Evolutionary conservation across 1,140 invertebrate genomes (phyloP).

Genomic region (Amyelois transitella): DNA sequence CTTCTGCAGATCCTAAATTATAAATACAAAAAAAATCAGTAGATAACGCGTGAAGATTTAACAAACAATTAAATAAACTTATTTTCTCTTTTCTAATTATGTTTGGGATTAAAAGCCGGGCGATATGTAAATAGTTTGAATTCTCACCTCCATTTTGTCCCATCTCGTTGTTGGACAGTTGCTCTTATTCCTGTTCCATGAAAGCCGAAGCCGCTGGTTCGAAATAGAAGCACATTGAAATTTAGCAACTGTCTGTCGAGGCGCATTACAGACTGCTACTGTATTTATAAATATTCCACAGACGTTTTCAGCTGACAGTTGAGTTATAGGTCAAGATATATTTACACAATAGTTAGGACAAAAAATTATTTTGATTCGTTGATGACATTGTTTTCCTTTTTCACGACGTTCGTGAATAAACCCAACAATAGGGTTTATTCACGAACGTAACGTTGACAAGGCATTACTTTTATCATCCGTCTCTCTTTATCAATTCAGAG

Average conservation of each 20-base stretch:
- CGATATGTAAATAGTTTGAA: no score
- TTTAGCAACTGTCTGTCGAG: slow-evolving; percentile 70
- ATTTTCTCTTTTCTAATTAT: background rate
- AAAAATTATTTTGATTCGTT: slow-evolving; percentile 26
- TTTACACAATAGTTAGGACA: slow-evolving; percentile 49
- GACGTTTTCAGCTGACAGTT: slow-evolving; percentile 50
- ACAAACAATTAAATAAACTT: no score
- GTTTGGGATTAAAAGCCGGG: no score
- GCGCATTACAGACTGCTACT: slow-evolving; percentile 61
- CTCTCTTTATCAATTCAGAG: no score
- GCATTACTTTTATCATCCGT: no score
- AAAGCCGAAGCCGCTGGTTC: slow-evolving; percentile 53
- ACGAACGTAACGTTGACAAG: no score
- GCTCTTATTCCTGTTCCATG: slow-evolving; percentile 30
- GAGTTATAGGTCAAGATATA: slow-evolving; percentile 65
- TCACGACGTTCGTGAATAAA: no score
- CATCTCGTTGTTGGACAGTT: background rate
- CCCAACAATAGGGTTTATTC: no score
- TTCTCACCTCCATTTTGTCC: no score
- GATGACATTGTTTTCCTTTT: background rate
- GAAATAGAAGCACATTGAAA: slow-evolving; percentile 70
- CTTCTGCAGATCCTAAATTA: no score
- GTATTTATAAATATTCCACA: slow-evolving; percentile 69
- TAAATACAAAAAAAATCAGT: no score
- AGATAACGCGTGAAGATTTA: no score